phyloP scores from a whole-genome alignment of 2,888 invertebrate genomes.

The Chelonus formosanus region DNA sequence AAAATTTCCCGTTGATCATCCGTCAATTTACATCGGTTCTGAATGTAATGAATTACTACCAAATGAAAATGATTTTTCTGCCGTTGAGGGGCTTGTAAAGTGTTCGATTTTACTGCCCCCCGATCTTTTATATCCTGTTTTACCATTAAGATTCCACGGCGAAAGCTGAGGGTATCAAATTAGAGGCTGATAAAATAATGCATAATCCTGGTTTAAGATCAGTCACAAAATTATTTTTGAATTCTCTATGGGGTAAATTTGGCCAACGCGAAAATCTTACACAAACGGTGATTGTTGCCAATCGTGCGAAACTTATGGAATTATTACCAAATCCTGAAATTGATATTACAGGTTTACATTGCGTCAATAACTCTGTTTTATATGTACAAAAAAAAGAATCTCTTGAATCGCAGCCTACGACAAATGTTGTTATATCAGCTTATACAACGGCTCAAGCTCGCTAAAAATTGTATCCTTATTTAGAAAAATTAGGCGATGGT shows the following conservation, averaged over 20 bases:
- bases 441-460: slow-evolving; percentile 56
- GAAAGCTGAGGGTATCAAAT: slow-evolving; percentile 40
- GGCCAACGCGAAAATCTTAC: no score
- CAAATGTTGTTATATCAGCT: slow-evolving; percentile 55
- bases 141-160: slow-evolving; percentile 46
- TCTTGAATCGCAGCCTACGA: slow-evolving; percentile 18
- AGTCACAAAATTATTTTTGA: no score
- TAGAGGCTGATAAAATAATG: slow-evolving; percentile 41
- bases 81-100: slow-evolving; percentile 42
- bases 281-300: no score
- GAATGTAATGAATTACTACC: background rate
- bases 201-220: slow-evolving; percentile 47
- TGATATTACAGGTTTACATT: no score
- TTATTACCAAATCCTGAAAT: no score
- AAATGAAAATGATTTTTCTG: background rate
- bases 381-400: no score
- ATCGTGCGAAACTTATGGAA: no score
- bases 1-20: slow-evolving; percentile 49
- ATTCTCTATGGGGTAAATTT: no score
- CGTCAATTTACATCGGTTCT: slow-evolving; percentile 28
- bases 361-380: no score
- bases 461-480: slow-evolving; percentile 51
- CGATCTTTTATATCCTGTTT: slow-evolving; percentile 48
- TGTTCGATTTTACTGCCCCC: slow-evolving; percentile 42
- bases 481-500: slow-evolving; percentile 49